Base-by-base conservation (phyloP, 2,797 vertebrate genomes). In the Acanthurus tractus region DNA sequence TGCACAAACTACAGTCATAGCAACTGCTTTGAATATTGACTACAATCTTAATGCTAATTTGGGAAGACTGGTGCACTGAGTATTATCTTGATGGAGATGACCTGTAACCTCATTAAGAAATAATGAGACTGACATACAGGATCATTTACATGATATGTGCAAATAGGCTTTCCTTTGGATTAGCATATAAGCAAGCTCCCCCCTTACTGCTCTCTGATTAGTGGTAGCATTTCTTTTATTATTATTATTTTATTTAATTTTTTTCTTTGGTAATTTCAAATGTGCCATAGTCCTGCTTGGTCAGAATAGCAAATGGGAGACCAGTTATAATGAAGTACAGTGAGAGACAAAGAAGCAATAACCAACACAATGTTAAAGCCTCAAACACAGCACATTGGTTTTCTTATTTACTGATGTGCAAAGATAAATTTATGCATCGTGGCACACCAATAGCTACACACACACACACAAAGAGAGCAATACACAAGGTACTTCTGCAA, bases 71-170 rank as follows among this genome's bases (percentile, higher is more conserved):
- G 25, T 59, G 58, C 74, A 62, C 25, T 80, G 11, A 18, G 6
- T 49, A 53, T 48, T 36, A 52, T 20, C 34, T 70, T 14, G 6
- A 58, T 78, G 55, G n/a, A 34, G 48, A 59, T 72, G 63, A 50
- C 13, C 45, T 12, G 17, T 44, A 25, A 70, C 48, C 50, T 78
- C 76, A 85, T 88, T 85, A 77, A 23, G 46, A 83, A 70, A 65
- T 82, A 86, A 87, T 80, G 74, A 86, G 79, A 69, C 22, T 67
- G 80, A 80, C 81, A 81, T 64, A 48, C 29, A 40, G n/a, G 8
- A 64, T 75, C 61, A 86, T 83, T 78, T 79, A 73, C 56, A 79
- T 69, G 56, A 77, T 55, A 61, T 78, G 58, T 65, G 65, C 65
- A 77, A 86, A 84, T 71, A 53, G 44, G n/a, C 20, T 74, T 80